phyloP scores from a whole-genome alignment of 2,888 invertebrate species.

The Spatulosminthurus flaviceps region DNA sequence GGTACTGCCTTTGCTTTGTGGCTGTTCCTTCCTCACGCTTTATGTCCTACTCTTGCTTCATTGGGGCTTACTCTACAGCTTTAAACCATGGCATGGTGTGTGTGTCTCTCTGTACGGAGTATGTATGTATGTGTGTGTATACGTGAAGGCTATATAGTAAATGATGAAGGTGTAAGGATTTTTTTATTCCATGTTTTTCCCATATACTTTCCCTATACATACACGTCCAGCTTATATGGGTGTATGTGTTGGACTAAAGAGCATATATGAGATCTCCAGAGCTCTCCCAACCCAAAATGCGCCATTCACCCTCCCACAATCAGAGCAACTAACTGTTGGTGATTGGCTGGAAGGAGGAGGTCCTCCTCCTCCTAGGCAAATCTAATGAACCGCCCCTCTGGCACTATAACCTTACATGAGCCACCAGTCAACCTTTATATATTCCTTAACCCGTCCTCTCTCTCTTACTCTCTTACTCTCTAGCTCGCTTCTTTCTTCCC shows the following conservation, averaged over 20 bases:
- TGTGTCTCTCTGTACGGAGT: too few species aligned
- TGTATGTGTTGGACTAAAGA: too few species aligned
- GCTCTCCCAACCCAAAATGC: slow-evolving; percentile 35
- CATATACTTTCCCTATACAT: too few species aligned
- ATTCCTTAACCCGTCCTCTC: neutral
- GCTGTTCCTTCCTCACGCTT: neutral
- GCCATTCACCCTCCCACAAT: slow-evolving; percentile 48
- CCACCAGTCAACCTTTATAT: neutral
- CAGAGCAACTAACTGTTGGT: neutral
- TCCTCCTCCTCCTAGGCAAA: slow-evolving; percentile 38
- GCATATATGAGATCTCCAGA: neutral
- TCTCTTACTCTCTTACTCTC: too few species aligned
- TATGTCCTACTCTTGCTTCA: neutral
- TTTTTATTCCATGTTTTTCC: too few species aligned
- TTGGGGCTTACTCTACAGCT: neutral
- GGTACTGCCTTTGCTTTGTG: neutral
- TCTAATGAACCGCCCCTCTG: slow-evolving; percentile 33
- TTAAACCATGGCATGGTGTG: too few species aligned
- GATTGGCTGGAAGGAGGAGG: slow-evolving; percentile 28
- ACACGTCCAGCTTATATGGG: too few species aligned
- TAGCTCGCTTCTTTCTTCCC: too few species aligned
- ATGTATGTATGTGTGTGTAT: too few species aligned
- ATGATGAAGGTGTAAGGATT: too few species aligned
- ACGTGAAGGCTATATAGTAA: too few species aligned
- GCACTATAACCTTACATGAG: slow-evolving; percentile 7